phyloP scores from a whole-genome alignment of 2,113 vertebrate species.

The Caloenas nicobarica region DNA sequence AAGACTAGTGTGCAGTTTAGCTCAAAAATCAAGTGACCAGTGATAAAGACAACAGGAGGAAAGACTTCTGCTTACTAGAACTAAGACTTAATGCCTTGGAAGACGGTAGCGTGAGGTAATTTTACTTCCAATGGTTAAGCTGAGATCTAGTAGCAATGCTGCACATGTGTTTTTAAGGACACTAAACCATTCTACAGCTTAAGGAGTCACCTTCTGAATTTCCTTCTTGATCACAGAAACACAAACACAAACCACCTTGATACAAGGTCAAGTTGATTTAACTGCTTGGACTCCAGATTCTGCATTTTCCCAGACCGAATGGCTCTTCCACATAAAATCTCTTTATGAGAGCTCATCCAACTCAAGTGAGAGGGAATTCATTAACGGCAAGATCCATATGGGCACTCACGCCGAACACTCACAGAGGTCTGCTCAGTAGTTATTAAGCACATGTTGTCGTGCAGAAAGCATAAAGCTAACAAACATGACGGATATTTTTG shows the following conservation, averaged over 20 bases:
- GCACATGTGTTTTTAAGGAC: neutral
- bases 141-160: neutral
- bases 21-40: neutral
- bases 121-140: neutral
- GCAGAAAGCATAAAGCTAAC: slow-evolving; percentile 26
- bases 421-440: neutral
- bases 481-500: slow-evolving; percentile 4
- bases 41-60: neutral
- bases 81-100: neutral
- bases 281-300: neutral
- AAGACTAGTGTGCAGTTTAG: neutral
- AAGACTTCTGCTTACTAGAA: neutral
- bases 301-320: neutral
- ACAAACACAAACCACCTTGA: neutral
- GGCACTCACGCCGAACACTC: neutral
- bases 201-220: neutral
- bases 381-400: neutral
- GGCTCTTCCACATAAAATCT: slow-evolving; percentile 7
- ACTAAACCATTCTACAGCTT: neutral
- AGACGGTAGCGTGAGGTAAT: neutral
- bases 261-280: neutral
- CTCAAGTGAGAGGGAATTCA: neutral
- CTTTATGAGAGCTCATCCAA: neutral
- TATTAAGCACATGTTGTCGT: slow-evolving; percentile 9
- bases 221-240: neutral